Conservation (phyloP, 37 sponge, comb jelly and placozoan genomes). For the Halichondria panicea region DNA sequence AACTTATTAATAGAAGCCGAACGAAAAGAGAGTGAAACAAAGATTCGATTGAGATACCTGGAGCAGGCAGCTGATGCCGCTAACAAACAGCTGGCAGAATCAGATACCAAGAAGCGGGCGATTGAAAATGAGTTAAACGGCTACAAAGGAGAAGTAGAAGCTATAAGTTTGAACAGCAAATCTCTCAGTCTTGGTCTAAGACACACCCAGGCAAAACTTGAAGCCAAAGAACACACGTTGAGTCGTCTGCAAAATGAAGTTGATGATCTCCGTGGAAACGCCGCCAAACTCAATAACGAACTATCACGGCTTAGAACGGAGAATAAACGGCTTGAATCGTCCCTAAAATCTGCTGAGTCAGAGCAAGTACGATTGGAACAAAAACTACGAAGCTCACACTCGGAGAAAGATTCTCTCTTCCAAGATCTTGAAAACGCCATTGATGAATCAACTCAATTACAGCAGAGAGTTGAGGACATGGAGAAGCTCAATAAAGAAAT, state of each 20-base stretch:
- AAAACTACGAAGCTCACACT: neutral
- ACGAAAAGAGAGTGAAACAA: constrained; percentile 30
- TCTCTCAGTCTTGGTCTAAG: constrained; percentile 27
- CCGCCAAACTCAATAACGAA: constrained; percentile 11
- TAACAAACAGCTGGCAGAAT: constrained; percentile 36
- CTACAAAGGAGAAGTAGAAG: constrained; percentile 18
- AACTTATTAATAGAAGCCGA: constrained; percentile 14
- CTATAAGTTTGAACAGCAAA: constrained; percentile 18
- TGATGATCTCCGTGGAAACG: constrained; percentile 14
- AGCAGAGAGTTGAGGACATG: constrained; percentile 2
- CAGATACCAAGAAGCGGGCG: neutral
- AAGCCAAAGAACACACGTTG: constrained; percentile 12
- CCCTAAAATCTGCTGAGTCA: neutral
- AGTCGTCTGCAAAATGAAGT: constrained; percentile 21
- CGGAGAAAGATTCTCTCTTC: constrained; percentile 33
- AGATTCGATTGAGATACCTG: constrained; percentile 18
- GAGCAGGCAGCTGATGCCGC: constrained; percentile 25
- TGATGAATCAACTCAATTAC: constrained; percentile 6
- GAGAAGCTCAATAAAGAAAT: neutral
- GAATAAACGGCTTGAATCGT: neutral
- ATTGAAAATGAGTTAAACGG: constrained; percentile 1
- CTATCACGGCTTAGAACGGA: neutral
- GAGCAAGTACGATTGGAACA: neutral
- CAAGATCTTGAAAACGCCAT: constrained; percentile 17
- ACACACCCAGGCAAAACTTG: constrained; percentile 12